Evolutionary conservation across 2,797 vertebrate species (phyloP).

Genomic region (Melanotaenia boesemani): DNA sequence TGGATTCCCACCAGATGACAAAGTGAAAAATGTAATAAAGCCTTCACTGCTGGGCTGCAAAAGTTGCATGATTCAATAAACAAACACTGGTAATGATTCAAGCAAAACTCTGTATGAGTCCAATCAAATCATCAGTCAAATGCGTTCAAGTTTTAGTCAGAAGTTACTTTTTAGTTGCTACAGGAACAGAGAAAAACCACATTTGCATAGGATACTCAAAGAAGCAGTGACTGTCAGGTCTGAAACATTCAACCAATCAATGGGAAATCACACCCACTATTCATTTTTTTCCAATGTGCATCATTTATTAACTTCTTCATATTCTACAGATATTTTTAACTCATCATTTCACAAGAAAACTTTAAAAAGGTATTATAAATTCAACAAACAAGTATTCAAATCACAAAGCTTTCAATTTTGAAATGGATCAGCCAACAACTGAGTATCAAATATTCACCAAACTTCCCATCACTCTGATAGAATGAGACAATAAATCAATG

Average conservation of each 20-base stretch:
- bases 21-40: neutral
- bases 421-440: conserved; percentile 37
- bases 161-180: too few species aligned
- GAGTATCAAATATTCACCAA: conserved; percentile 4
- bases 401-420: conserved; percentile 65
- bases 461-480: neutral
- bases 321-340: conserved; percentile 51
- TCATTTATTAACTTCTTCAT: conserved; percentile 54
- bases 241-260: neutral
- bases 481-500: conserved; percentile 19
- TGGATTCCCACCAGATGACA: conserved; percentile 14
- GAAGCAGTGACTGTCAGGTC: neutral
- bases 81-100: neutral
- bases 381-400: conserved; percentile 61
- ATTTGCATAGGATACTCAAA: neutral
- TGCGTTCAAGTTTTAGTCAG: too few species aligned
- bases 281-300: conserved; percentile 24
- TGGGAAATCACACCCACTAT: neutral
- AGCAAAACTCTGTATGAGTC: neutral
- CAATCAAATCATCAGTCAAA: too few species aligned
- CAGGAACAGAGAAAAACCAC: neutral
- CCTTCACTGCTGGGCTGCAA: neutral
- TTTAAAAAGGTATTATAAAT: conserved; percentile 63
- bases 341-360: conserved; percentile 60
- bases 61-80: conserved; percentile 7